These are phyloP conservation scores for Stramonita haemastoma DNA, from an alignment of 2,888 invertebrate genomes.

Conservation along the genomic window DNA sequence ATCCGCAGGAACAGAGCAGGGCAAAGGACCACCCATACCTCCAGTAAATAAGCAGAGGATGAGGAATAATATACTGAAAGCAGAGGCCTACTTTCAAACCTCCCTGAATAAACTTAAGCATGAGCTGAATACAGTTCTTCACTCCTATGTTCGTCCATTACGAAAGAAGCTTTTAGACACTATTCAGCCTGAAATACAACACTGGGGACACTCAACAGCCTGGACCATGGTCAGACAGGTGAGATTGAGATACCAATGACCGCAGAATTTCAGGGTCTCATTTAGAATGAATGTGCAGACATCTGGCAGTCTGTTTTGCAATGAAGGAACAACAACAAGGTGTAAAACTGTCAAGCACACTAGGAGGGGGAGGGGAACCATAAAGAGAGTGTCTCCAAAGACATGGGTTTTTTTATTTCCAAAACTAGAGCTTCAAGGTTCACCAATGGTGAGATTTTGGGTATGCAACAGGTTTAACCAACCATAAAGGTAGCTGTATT, in stretches of 20 bases:
- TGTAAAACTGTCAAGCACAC: too few relatives aligned
- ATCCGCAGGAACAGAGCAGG: not conserved
- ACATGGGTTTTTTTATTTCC: too few relatives aligned
- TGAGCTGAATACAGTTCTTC: not conserved
- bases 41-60: not conserved
- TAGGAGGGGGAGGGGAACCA: too few relatives aligned
- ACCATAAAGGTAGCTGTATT: too few relatives aligned
- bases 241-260: not conserved
- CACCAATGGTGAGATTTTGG: too few relatives aligned
- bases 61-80: not conserved
- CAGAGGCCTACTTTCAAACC: not conserved
- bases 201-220: not conserved
- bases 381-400: too few relatives aligned
- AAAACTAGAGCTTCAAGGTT: too few relatives aligned
- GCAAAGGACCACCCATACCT: not conserved
- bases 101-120: not conserved
- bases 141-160: not conserved
- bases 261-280: not conserved
- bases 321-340: too few relatives aligned
- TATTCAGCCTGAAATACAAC: not conserved
- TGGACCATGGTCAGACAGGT: conserved; percentile 28
- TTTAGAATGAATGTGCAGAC: too few relatives aligned
- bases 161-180: not conserved
- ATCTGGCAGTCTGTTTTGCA: too few relatives aligned
- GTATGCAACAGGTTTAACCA: too few relatives aligned